These are phyloP conservation scores for Cardiocondyla obscurior DNA, from an alignment of 1,140 invertebrate genomes.

Conservation along the genomic window DNA sequence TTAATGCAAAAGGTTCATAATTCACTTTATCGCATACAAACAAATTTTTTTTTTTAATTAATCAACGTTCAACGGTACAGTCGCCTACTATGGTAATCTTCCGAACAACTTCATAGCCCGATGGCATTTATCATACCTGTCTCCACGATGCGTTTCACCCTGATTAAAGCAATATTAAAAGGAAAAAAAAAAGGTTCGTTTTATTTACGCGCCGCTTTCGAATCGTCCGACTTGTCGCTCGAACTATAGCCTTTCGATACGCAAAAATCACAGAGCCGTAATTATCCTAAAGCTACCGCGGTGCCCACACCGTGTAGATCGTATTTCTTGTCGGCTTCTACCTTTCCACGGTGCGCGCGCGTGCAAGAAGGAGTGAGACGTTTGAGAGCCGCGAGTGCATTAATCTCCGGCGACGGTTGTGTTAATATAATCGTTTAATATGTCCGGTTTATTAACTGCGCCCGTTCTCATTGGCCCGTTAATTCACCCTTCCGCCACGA, in stretches of 20 bases:
- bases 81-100: neutral
- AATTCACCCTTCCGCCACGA: constrained; percentile 63
- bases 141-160: constrained; percentile 37
- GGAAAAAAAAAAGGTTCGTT: constrained; percentile 19
- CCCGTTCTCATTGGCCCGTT: constrained; percentile 67
- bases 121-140: constrained; percentile 1
- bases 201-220: constrained; percentile 40
- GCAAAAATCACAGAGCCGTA: constrained; percentile 69
- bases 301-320: constrained; percentile 68
- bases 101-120: neutral
- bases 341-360: constrained; percentile 57
- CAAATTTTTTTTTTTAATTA: neutral
- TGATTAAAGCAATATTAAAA: constrained; percentile 51
- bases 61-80: neutral
- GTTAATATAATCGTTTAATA: constrained; percentile 81
- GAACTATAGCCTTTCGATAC: constrained; percentile 63
- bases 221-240: constrained; percentile 13
- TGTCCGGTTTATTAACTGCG: constrained; percentile 79
- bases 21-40: neutral
- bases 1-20: neutral
- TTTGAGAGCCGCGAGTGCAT: constrained; percentile 69
- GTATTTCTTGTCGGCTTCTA: constrained; percentile 74
- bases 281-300: constrained; percentile 71
- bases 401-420: constrained; percentile 77
- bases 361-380: constrained; percentile 64